Evolutionary conservation across 2,113 vertebrate genomes (phyloP).

Genomic region (Arothron firmamentum): DNA sequence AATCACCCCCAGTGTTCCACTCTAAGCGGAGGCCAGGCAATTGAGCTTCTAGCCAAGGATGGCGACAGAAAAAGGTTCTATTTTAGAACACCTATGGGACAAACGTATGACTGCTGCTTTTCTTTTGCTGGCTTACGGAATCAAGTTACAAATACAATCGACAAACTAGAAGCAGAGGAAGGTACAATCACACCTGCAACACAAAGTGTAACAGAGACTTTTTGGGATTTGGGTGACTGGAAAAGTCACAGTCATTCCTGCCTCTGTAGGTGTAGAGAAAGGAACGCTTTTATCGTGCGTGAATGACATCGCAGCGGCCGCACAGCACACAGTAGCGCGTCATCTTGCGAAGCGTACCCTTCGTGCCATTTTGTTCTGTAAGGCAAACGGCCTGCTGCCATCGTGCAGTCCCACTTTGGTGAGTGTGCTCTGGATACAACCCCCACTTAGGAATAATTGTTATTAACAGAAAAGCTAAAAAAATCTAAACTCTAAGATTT

Average conservation of each 20-base stretch:
- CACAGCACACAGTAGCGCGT: conserved; percentile 77
- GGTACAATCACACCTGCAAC: conserved; percentile 67
- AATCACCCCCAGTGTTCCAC: conserved; percentile 80
- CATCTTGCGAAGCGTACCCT: conserved; percentile 85
- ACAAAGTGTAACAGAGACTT: background rate
- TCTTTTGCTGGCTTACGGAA: conserved; percentile 87
- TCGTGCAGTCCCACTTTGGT: conserved; percentile 78
- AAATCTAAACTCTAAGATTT: no score
- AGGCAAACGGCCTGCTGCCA: conserved; percentile 72
- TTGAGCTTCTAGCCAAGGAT: conserved; percentile 83
- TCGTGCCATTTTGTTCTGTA: conserved; percentile 89
- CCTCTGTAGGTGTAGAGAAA: conserved; percentile 74
- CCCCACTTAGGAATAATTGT: no score
- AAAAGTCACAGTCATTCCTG: background rate
- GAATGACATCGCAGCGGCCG: conserved; percentile 84
- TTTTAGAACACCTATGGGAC: conserved; percentile 81
- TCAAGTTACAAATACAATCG: conserved; percentile 70
- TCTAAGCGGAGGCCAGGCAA: conserved; percentile 86
- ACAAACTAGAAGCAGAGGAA: conserved; percentile 84
- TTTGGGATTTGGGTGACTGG: background rate
- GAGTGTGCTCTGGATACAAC: conserved; percentile 28
- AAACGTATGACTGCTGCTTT: conserved; percentile 81
- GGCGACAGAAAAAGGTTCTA: conserved; percentile 72
- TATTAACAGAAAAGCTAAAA: no score
- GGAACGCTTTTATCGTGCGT: conserved; percentile 83